Base-by-base conservation (phyloP, 2,113 vertebrate species). In the Otolemur garnettii region DNA sequence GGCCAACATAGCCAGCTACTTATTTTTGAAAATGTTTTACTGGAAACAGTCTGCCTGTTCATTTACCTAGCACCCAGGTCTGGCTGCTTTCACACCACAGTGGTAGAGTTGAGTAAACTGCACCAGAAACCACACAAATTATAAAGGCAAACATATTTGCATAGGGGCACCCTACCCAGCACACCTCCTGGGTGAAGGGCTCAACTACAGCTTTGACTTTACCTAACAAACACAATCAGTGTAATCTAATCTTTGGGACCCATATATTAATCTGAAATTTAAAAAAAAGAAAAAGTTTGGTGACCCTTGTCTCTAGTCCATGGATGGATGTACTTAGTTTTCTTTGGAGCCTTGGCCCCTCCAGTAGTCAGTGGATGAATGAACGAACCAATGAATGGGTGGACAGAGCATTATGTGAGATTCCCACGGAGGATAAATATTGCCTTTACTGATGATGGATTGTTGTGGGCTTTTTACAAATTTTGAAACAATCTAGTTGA, bases 401-500 rank as follows among this genome's bases (percentile, higher is more conserved):
- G 22, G 35, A 74, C 26, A 24, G 60, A 62, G 7, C 30, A 21
- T 13, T 83, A 4, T 35, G 11, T 57, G 13, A 57, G 26, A 42
- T 33, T 17, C 24, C 59, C 4, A 7, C 35, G 69, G 64, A 84
- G 42, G 45, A 66, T 21, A 71, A 45, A 50, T 78, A 57, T 26
- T 57, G 45, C 9, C 17, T 85, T 95, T 75, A 30, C 88, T 92
- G 87, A 74, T 60, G 60, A 74, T 72, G 22, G 45, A 45, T 62
- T 60, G 28, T 90, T 92, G 4, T 77, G 90, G 55, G n/a, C 18
- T 87, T 91, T 91, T 79, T 53, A 57, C 17, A 87, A 66, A 75
- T 57, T 86, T 93, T 79, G 21, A 64, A 95, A 66, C 28, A 89
- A 45, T 81, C 42, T 64, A 57, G 85, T 80, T 91, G 42, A 50